A percentile compares a stretch with the other conserved stretches of the same genome.
Evolutionary conservation across 2,797 vertebrate species (phyloP).

Genomic region (Artibeus jamaicensis): DNA sequence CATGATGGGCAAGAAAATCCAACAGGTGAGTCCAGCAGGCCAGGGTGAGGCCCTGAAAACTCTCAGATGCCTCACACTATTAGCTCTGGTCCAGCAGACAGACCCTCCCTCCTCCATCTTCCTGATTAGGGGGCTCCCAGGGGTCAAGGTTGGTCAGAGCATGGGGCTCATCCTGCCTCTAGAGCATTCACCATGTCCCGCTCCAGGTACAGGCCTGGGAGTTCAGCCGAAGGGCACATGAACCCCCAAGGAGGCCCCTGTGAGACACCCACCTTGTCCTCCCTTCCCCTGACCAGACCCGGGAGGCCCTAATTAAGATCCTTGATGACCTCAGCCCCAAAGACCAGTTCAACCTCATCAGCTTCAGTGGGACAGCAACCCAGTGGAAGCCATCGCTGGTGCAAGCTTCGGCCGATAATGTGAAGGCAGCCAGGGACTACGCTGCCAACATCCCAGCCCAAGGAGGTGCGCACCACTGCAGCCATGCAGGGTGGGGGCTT

Average conservation of each 20-base stretch:
- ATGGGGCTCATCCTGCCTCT: neutral
- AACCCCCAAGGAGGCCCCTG: neutral
- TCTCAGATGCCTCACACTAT: neutral
- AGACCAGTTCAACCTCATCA: conserved; percentile 88
- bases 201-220: neutral
- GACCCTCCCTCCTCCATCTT: neutral
- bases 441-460: conserved; percentile 59
- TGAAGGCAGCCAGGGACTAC: conserved; percentile 82
- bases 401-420: conserved; percentile 84
- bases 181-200: neutral
- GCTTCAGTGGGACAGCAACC: conserved; percentile 74
- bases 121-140: neutral
- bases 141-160: neutral
- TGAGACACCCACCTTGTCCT: neutral
- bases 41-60: neutral
- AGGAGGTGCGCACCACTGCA: conserved; percentile 80
- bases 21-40: conserved; percentile 83
- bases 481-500: too few relatives aligned
- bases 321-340: conserved; percentile 85
- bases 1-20: conserved; percentile 89
- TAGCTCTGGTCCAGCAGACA: neutral
- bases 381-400: conserved; percentile 84
- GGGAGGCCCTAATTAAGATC: conserved; percentile 87
- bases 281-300: conserved; percentile 83
- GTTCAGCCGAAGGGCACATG: too few relatives aligned